Percentiles rank a stretch among this genome's conserved stretches.
phyloP scores from a whole-genome alignment of 2,113 vertebrate genomes.

The Xyrauchen texanus region DNA sequence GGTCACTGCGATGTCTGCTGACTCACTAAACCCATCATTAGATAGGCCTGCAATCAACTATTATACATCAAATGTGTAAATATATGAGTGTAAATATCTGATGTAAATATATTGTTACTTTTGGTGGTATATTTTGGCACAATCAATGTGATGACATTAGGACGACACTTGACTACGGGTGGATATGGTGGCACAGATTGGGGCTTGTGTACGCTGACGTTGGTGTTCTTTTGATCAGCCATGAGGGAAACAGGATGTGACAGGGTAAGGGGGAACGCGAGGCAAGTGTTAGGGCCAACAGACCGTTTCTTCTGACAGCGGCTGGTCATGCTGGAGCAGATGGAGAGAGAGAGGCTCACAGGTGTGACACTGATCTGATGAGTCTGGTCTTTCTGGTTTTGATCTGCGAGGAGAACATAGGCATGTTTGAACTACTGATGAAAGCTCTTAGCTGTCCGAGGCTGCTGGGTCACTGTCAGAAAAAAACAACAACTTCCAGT shows the following conservation, averaged over 20 bases:
- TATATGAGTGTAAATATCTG: too few relatives aligned
- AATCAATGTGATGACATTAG: slow-evolving; percentile 24
- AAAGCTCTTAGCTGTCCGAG: slow-evolving; percentile 24
- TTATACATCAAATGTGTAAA: too few relatives aligned
- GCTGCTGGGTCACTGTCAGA: slow-evolving; percentile 27
- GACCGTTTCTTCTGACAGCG: slow-evolving; percentile 68
- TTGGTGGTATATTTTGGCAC: neutral
- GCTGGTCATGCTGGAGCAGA: slow-evolving; percentile 56
- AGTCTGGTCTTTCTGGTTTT: slow-evolving; percentile 58
- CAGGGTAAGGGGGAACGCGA: slow-evolving; percentile 39
- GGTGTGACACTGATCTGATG: slow-evolving; percentile 62
- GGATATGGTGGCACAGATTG: slow-evolving; percentile 53
- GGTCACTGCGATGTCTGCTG: too few relatives aligned
- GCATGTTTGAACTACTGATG: slow-evolving; percentile 46
- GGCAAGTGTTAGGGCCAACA: slow-evolving; percentile 55
- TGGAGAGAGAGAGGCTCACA: slow-evolving; percentile 47
- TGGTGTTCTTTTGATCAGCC: slow-evolving; percentile 67
- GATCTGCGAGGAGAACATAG: slow-evolving; percentile 44
- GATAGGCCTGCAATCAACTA: too few relatives aligned
- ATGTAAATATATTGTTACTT: too few relatives aligned
- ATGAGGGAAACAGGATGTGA: slow-evolving; percentile 63
- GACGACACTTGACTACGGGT: slow-evolving; percentile 15
- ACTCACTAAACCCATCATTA: too few relatives aligned
- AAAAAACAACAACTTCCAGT: neutral
- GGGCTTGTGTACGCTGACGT: slow-evolving; percentile 58